These are phyloP conservation scores for Propsilocerus akamusi DNA, from an alignment of 1,140 invertebrate genomes.

Conservation along the genomic window DNA sequence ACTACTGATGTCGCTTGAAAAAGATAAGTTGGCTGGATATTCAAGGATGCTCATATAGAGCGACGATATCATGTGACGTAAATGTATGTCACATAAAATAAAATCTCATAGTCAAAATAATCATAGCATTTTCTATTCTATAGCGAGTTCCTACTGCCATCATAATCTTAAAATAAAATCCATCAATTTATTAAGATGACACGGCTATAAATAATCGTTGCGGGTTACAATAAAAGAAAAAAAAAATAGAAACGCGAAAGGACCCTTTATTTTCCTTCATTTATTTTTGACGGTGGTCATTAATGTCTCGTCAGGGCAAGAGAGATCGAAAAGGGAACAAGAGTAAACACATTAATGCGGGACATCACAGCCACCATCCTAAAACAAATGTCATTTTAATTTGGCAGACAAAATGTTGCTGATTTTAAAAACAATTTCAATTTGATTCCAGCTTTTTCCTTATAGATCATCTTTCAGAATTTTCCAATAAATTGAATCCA, in stretches of 20 bases:
- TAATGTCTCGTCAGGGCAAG: neutral
- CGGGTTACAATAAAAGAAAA: too few species aligned
- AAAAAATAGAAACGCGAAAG: too few species aligned
- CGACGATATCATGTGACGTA: neutral
- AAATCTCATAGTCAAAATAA: neutral
- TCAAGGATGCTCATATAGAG: too few species aligned
- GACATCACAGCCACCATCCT: too few species aligned
- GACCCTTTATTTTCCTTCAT: too few species aligned
- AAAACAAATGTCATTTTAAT: too few species aligned
- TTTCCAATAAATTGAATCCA: conserved; percentile 1
- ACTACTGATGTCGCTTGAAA: neutral
- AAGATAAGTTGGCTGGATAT: neutral
- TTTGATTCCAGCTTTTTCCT: neutral
- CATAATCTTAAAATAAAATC: neutral
- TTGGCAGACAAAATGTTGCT: neutral
- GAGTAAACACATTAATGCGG: neutral
- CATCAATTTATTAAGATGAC: neutral
- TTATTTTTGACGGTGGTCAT: neutral
- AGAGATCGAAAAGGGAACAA: neutral
- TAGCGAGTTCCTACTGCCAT: neutral
- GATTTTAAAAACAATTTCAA: neutral
- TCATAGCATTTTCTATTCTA: neutral
- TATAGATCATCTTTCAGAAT: neutral
- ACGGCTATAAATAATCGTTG: too few species aligned
- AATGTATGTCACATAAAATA: neutral